Conservation (phyloP, 2,888 invertebrate species). For the Limenitis camilla region DNA sequence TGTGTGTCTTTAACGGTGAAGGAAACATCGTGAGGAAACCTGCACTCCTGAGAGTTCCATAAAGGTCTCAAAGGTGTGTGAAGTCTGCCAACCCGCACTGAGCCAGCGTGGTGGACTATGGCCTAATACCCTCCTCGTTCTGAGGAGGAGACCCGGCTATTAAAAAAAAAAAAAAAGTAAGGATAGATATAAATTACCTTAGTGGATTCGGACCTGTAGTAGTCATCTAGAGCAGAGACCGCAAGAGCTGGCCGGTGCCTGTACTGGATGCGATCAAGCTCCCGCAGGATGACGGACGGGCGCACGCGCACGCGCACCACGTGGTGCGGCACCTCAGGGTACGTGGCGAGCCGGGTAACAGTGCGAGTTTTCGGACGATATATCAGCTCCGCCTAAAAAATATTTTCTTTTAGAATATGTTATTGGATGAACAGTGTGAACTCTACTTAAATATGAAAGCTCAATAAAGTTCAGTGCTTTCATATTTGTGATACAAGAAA, state of each 20-base stretch:
- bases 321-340: slow-evolving; percentile 73
- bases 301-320: slow-evolving; percentile 75
- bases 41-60: too few relatives aligned
- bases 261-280: slow-evolving; percentile 80
- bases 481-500: background rate
- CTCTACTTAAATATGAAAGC: background rate
- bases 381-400: slow-evolving; percentile 63
- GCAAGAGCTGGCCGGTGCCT: slow-evolving; percentile 76
- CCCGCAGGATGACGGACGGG: slow-evolving; percentile 79
- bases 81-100: too few relatives aligned
- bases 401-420: background rate
- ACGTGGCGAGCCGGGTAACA: slow-evolving; percentile 76
- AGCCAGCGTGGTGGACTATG: too few relatives aligned
- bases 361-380: slow-evolving; percentile 64
- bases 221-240: slow-evolving; percentile 82
- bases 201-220: slow-evolving; percentile 83
- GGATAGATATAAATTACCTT: slow-evolving; percentile 76
- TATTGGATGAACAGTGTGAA: background rate
- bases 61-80: too few relatives aligned
- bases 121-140: too few relatives aligned
- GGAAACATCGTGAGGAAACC: too few relatives aligned
- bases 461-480: background rate
- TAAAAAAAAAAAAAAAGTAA: too few relatives aligned
- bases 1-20: too few relatives aligned
- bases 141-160: too few relatives aligned